Percentiles rank a stretch among this genome's conserved stretches.
These are phyloP conservation scores for Dinothrombium tinctorium DNA, from an alignment of 1,140 invertebrate species.

Conservation along the genomic window DNA sequence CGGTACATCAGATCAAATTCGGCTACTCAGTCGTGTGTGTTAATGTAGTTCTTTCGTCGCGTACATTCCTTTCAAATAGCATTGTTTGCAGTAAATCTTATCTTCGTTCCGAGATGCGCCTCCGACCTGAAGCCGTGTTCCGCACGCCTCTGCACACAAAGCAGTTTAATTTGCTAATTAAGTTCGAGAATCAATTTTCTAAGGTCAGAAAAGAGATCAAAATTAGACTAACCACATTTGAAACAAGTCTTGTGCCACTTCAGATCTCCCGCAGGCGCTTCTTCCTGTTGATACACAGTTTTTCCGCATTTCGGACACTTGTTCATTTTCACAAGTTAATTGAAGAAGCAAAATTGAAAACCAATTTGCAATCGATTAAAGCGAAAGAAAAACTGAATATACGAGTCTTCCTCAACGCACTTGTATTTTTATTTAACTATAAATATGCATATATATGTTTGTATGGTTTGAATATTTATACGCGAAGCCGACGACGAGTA, in stretches of 20 bases:
- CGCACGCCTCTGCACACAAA: slow-evolving; percentile 1
- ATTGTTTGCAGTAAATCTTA: slow-evolving; percentile 1
- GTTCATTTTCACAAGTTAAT: no score
- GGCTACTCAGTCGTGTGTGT: slow-evolving; percentile 30
- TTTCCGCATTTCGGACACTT: slow-evolving; percentile 97
- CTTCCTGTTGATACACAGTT: slow-evolving; percentile 94
- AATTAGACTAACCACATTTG: slow-evolving; percentile 39
- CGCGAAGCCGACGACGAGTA: no score
- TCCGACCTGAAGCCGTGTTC: background rate
- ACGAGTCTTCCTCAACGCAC: no score
- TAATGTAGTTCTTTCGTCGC: slow-evolving; percentile 1
- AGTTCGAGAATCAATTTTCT: background rate
- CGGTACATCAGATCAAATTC: no score
- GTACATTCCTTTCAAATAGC: slow-evolving; percentile 3
- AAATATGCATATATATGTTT: no score
- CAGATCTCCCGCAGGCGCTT: slow-evolving; percentile 80
- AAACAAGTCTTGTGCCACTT: slow-evolving; percentile 99
- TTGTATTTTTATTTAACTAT: no score
- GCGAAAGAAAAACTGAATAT: no score
- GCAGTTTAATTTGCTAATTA: no score
- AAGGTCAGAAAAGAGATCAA: background rate
- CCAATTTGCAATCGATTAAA: no score
- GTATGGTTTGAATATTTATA: no score
- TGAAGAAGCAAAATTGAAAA: no score
- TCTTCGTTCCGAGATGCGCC: slow-evolving; percentile 1